These are phyloP conservation scores for Alcis repandata DNA, from an alignment of 2,888 invertebrate genomes.

Conservation along the genomic window DNA sequence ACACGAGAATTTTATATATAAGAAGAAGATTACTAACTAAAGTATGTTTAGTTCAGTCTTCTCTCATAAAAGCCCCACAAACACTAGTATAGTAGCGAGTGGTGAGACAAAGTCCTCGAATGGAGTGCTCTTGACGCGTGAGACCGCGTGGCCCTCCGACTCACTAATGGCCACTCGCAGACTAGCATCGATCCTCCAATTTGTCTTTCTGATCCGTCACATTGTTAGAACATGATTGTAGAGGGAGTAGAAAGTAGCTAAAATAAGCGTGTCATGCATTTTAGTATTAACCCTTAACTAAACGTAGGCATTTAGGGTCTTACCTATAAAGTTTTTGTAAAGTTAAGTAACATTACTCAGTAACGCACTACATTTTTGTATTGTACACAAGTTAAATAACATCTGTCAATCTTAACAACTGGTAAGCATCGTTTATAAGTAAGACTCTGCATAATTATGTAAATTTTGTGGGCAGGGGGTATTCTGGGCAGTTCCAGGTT, in stretches of 20 bases:
- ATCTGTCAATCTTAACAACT: too few relatives aligned
- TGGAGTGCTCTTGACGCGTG: conserved; percentile 28
- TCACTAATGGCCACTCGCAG: conserved; percentile 38
- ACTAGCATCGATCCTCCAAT: conserved; percentile 36
- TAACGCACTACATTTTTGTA: too few relatives aligned
- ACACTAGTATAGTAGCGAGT: conserved; percentile 31
- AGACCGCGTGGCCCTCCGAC: conserved; percentile 24
- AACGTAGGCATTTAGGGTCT: too few relatives aligned
- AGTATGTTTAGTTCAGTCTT: background rate
- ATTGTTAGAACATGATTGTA: background rate
- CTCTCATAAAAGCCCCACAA: background rate
- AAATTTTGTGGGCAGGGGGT: too few relatives aligned
- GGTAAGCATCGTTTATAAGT: too few relatives aligned
- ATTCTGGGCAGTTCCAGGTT: too few relatives aligned
- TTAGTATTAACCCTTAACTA: background rate
- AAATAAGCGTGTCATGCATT: background rate
- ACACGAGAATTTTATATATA: too few relatives aligned
- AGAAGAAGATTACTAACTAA: too few relatives aligned
- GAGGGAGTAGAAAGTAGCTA: background rate
- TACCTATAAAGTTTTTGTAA: too few relatives aligned
- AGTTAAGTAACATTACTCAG: too few relatives aligned
- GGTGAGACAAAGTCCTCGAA: conserved; percentile 16
- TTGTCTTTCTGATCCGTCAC: conserved; percentile 28
- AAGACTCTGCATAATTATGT: too few relatives aligned
- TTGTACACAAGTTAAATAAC: too few relatives aligned